Evolutionary conservation across 2,797 vertebrate species (phyloP).

Genomic region (Acrossocheilus fasciatus): DNA sequence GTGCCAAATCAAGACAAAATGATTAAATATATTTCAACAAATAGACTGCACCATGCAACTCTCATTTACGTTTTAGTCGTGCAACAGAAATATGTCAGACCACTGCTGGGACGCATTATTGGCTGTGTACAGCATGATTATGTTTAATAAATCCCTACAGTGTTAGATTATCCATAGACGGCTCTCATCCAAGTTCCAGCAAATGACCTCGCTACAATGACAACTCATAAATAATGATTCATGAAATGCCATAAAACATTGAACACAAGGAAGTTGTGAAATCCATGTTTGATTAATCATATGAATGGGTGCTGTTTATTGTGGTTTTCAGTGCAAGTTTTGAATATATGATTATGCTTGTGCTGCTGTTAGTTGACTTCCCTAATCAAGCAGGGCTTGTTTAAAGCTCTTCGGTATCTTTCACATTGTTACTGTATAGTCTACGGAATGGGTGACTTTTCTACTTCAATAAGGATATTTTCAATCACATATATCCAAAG

Average conservation of each 20-base stretch:
- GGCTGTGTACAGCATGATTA: conserved; percentile 30
- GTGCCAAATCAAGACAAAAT: conserved; percentile 36
- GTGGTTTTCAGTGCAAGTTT: background rate
- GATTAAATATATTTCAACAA: conserved; percentile 32
- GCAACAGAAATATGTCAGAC: conserved; percentile 32
- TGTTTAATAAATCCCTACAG: conserved; percentile 39
- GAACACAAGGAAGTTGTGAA: conserved; percentile 46
- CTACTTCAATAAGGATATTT: background rate
- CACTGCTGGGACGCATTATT: conserved; percentile 40
- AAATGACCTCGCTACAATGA: conserved; percentile 50
- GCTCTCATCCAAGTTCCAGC: conserved; percentile 59
- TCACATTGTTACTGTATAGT: background rate
- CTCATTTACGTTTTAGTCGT: conserved; percentile 18
- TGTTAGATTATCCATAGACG: conserved; percentile 73
- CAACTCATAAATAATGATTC: conserved; percentile 51
- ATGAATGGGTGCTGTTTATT: conserved; percentile 4
- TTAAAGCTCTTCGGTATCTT: background rate
- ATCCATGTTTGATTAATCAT: conserved; percentile 38
- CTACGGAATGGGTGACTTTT: background rate
- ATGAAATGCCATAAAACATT: conserved; percentile 51
- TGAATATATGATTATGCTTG: conserved; percentile 1
- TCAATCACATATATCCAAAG: background rate
- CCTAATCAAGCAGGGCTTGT: background rate
- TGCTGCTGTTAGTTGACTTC: conserved; percentile 27
- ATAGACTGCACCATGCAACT: conserved; percentile 7